These are phyloP conservation scores for Bos javanicus DNA, from an alignment of 2,113 vertebrate species.

Conservation along the genomic window DNA sequence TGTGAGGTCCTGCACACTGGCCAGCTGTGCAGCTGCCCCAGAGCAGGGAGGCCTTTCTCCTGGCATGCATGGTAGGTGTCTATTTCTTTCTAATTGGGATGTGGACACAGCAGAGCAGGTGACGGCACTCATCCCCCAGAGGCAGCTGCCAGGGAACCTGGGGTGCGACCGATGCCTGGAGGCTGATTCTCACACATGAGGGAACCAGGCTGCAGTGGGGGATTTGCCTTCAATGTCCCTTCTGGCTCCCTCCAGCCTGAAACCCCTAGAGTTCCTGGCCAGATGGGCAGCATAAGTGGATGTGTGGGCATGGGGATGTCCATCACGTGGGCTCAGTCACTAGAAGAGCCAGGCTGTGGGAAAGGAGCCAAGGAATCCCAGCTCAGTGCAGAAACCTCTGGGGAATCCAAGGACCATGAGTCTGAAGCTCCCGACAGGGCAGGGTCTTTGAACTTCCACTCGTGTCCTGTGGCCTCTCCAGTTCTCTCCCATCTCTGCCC, in stretches of 20 bases:
- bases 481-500: neutral
- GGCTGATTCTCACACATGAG: rapidly evolving
- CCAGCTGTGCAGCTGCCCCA: neutral
- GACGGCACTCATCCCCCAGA: neutral
- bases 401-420: rapidly evolving
- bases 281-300: neutral
- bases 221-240: neutral
- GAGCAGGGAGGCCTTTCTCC: slow-evolving; percentile 35
- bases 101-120: neutral
- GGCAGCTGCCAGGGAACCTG: neutral
- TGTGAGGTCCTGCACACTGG: rapidly evolving
- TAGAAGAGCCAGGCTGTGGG: neutral
- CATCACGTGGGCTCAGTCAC: neutral
- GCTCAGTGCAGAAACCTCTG: neutral
- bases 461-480: neutral
- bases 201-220: no score
- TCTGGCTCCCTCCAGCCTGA: neutral
- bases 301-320: neutral
- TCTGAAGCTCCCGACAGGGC: neutral
- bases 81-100: slow-evolving; percentile 47
- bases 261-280: neutral
- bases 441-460: neutral
- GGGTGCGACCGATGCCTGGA: rapidly evolving
- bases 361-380: neutral
- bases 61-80: slow-evolving; percentile 41